These are phyloP conservation scores for Listronotus oregonensis DNA, from an alignment of 1,140 invertebrate species.

Conservation along the genomic window DNA sequence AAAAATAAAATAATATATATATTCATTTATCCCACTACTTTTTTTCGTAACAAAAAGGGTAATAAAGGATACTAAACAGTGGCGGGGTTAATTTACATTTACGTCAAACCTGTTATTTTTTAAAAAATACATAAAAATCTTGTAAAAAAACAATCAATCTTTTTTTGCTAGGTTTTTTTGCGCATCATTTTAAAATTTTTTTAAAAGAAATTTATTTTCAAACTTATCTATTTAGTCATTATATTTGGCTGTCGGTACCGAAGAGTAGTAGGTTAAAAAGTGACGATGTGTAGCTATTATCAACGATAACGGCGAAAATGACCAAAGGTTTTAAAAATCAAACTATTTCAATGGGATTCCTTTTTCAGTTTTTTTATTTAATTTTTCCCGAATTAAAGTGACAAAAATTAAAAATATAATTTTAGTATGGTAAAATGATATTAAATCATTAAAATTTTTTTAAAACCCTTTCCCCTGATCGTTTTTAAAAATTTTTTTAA, in stretches of 20 bases:
- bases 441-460: no score
- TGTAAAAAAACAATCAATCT: no score
- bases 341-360: constrained; percentile 55
- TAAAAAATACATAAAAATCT: no score
- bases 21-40: no score
- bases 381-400: constrained; percentile 25
- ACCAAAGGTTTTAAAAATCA: constrained; percentile 56
- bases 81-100: no score
- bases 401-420: background rate
- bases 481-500: no score
- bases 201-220: constrained; percentile 24
- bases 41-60: no score
- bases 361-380: constrained; percentile 29
- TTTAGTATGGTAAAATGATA: no score
- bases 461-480: no score
- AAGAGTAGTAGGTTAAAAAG: constrained; percentile 33
- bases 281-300: constrained; percentile 24
- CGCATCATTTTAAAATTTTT: background rate
- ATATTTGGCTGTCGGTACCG: constrained; percentile 45
- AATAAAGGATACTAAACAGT: no score
- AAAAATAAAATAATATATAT: no score
- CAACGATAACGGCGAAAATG: constrained; percentile 34
- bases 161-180: background rate
- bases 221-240: constrained; percentile 36
- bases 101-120: no score